phyloP scores from a whole-genome alignment of 2,797 vertebrate genomes.

The Ptychobarbus kaznakovi region DNA sequence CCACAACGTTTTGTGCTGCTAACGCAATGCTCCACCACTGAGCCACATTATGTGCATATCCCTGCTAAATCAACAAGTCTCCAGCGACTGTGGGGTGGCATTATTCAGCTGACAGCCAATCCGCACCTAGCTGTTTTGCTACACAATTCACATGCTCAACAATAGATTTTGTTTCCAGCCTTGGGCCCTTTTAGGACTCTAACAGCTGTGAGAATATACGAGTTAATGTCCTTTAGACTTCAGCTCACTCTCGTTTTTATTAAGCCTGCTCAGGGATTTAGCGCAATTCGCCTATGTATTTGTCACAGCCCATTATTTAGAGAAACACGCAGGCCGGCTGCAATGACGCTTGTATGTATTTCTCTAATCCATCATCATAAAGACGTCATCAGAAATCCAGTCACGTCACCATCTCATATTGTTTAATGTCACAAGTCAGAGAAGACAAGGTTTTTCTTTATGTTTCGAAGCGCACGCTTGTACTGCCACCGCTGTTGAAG shows the following conservation, averaged over 20 bases:
- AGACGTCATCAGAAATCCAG: slow-evolving; percentile 36
- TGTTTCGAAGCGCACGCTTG: slow-evolving; percentile 57
- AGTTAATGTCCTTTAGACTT: slow-evolving; percentile 27
- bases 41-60: slow-evolving; percentile 64
- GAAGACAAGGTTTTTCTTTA: slow-evolving; percentile 45
- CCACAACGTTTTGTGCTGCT: too few relatives aligned
- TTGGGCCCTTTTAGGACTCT: slow-evolving; percentile 59
- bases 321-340: slow-evolving; percentile 27
- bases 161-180: slow-evolving; percentile 69
- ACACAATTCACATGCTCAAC: slow-evolving; percentile 62
- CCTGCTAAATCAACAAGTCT: slow-evolving; percentile 77
- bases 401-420: neutral
- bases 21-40: too few relatives aligned
- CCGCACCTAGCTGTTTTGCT: slow-evolving; percentile 63
- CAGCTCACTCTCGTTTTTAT: slow-evolving; percentile 24
- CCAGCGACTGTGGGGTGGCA: slow-evolving; percentile 66
- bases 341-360: slow-evolving; percentile 12
- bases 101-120: slow-evolving; percentile 76
- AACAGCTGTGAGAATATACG: slow-evolving; percentile 45
- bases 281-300: slow-evolving; percentile 55
- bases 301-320: slow-evolving; percentile 63
- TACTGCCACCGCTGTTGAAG: slow-evolving; percentile 72
- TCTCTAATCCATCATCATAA: slow-evolving; percentile 39
- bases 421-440: slow-evolving; percentile 32
- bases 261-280: slow-evolving; percentile 67